Evolutionary conservation across 2,797 vertebrate genomes (phyloP).

Genomic region (Xerus rutilus): DNA sequence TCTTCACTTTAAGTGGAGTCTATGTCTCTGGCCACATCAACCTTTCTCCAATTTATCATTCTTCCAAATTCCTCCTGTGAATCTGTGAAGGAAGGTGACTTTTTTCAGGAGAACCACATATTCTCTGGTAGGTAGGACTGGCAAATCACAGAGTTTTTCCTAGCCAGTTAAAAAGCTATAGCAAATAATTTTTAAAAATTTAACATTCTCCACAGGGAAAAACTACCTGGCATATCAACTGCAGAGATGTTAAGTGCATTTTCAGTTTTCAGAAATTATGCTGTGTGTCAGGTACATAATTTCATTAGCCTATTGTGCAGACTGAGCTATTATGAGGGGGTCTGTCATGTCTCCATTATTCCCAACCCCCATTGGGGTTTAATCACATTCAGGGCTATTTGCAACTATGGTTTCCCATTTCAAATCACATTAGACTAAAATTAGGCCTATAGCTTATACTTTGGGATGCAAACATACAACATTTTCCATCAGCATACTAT

Average conservation of each 20-base stretch:
- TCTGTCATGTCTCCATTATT: slow-evolving; percentile 58
- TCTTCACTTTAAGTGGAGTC: neutral
- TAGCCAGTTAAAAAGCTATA: slow-evolving; percentile 43
- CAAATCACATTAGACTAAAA: slow-evolving; percentile 66
- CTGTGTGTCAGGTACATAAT: slow-evolving; percentile 25
- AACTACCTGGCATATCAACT: neutral
- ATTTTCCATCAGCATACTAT: neutral
- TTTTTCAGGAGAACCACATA: neutral
- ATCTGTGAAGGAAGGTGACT: neutral
- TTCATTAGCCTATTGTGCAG: slow-evolving; percentile 32
- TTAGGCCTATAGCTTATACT: slow-evolving; percentile 52
- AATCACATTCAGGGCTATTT: slow-evolving; percentile 40
- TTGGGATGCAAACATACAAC: slow-evolving; percentile 45
- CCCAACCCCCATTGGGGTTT: neutral
- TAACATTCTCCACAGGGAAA: slow-evolving; percentile 33
- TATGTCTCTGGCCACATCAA: neutral
- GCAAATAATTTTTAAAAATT: slow-evolving; percentile 37
- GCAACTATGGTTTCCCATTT: slow-evolving; percentile 60
- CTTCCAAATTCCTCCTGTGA: neutral
- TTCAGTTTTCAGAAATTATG: slow-evolving; percentile 61
- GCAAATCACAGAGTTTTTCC: neutral
- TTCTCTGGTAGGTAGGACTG: neutral
- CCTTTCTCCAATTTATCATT: neutral
- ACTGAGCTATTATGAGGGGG: neutral
- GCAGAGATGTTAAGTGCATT: slow-evolving; percentile 66